A percentile compares a stretch with the other conserved stretches of the same genome.
Evolutionary conservation across 1,140 invertebrate genomes (phyloP).

Genomic region (Gyrodactylus bullatarudis): DNA sequence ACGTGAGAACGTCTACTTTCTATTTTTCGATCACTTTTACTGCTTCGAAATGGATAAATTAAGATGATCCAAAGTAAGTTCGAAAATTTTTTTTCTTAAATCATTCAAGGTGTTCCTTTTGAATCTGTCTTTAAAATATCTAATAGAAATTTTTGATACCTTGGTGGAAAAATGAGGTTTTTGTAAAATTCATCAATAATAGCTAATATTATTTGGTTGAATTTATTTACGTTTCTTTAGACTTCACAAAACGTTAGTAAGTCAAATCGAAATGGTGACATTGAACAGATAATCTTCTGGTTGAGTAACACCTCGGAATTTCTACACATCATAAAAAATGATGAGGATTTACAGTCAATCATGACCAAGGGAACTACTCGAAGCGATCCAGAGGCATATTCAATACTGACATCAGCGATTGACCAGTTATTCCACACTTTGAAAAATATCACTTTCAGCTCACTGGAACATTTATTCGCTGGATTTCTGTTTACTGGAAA

Average conservation of each 20-base stretch:
- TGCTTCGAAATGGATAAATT: too few species aligned
- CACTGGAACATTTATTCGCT: background rate
- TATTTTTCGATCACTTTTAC: too few species aligned
- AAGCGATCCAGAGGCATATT: background rate
- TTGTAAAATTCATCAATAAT: background rate
- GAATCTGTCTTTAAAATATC: too few species aligned
- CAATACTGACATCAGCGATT: background rate
- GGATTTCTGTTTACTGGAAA: background rate
- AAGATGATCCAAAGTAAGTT: too few species aligned
- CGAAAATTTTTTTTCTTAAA: too few species aligned
- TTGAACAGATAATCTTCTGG: background rate
- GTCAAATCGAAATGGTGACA: background rate
- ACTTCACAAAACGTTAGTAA: background rate
- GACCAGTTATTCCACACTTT: background rate
- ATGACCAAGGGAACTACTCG: background rate
- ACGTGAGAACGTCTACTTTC: too few species aligned
- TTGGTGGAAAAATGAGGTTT: background rate
- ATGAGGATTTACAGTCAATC: background rate
- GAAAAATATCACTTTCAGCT: background rate
- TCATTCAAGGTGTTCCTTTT: too few species aligned
- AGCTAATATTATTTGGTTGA: background rate
- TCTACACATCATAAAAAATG: background rate
- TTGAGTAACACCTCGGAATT: background rate
- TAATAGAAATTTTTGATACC: too few species aligned
- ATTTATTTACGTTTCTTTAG: too few species aligned